Evolutionary conservation across 2,888 invertebrate genomes (phyloP).

Genomic region (Pristionchus exspectatus): DNA sequence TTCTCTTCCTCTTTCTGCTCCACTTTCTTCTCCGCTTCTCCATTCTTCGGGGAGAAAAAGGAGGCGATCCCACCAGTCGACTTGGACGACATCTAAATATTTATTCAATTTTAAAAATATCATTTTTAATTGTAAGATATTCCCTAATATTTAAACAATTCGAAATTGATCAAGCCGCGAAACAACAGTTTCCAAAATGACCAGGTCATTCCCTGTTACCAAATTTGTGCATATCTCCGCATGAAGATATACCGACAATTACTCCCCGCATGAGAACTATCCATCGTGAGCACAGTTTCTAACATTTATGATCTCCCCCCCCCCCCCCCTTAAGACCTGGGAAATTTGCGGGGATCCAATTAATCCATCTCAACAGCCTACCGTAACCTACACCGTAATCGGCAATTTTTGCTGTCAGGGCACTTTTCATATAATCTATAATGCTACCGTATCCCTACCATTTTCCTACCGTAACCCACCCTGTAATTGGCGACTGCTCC

Average conservation of each 20-base stretch:
- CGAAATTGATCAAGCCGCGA: no score
- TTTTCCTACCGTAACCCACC: constrained; percentile 27
- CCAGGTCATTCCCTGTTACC: no score
- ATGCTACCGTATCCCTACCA: no score
- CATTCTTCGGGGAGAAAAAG: background rate
- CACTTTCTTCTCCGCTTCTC: background rate
- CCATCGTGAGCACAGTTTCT: background rate
- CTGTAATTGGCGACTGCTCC: constrained; percentile 40
- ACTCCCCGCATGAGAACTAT: background rate
- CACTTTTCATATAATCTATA: no score
- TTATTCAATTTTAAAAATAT: background rate
- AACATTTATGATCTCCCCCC: no score
- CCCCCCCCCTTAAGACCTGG: no score
- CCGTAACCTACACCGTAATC: no score
- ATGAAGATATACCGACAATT: background rate
- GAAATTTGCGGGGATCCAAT: no score
- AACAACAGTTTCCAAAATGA: no score
- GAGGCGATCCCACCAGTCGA: background rate
- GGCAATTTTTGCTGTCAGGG: no score
- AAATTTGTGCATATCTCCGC: no score
- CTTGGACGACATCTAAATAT: background rate
- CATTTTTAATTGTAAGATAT: background rate
- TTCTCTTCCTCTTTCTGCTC: constrained; percentile 32
- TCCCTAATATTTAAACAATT: background rate
- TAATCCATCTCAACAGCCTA: no score